Conservation (phyloP, 1,140 invertebrate species). For the Hyles euphorbiae region DNA sequence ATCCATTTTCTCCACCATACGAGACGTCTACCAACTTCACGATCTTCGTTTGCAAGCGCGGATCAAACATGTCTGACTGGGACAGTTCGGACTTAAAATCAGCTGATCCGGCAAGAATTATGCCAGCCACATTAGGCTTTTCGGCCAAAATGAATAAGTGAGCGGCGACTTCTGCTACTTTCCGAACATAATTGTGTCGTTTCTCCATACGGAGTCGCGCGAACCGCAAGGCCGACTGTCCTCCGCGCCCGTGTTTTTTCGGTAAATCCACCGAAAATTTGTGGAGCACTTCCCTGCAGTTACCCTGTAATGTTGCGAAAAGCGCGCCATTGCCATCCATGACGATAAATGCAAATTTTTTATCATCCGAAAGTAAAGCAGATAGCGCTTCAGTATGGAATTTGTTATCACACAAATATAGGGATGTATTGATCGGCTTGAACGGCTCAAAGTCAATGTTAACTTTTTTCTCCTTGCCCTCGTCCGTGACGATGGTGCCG, state of each 20-base stretch:
- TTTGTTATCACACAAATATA: slow-evolving; percentile 99
- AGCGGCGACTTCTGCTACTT: slow-evolving; percentile 99
- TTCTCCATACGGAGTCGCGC: slow-evolving; percentile 99
- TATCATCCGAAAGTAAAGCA: slow-evolving; percentile 97
- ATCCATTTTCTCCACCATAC: slow-evolving; percentile 99
- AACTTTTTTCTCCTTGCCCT: slow-evolving; percentile 99
- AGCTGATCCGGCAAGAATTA: slow-evolving; percentile 98
- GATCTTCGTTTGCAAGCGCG: slow-evolving; percentile 98
- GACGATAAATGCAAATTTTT: slow-evolving; percentile 99
- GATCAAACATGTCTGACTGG: slow-evolving; percentile 99
- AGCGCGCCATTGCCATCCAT: slow-evolving; percentile 99
- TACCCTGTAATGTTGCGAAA: slow-evolving; percentile 97
- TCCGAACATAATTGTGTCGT: slow-evolving; percentile 99
- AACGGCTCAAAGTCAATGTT: slow-evolving; percentile 99
- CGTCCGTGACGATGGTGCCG: slow-evolving; percentile 99
- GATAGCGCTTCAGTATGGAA: slow-evolving; percentile 98
- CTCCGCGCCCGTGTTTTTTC: slow-evolving; percentile 99
- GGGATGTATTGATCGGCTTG: slow-evolving; percentile 99
- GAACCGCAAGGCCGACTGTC: slow-evolving; percentile 99
- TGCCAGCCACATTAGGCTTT: slow-evolving; percentile 96
- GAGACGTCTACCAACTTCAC: slow-evolving; percentile 99
- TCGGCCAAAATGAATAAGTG: slow-evolving; percentile 98
- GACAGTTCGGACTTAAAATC: slow-evolving; percentile 99
- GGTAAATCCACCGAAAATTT: slow-evolving; percentile 99
- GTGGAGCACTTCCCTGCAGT: slow-evolving; percentile 89